Percentiles rank a stretch among this genome's conserved stretches.
Evolutionary conservation across 2,113 vertebrate species (phyloP).

Genomic region (Syngnathus typhle): DNA sequence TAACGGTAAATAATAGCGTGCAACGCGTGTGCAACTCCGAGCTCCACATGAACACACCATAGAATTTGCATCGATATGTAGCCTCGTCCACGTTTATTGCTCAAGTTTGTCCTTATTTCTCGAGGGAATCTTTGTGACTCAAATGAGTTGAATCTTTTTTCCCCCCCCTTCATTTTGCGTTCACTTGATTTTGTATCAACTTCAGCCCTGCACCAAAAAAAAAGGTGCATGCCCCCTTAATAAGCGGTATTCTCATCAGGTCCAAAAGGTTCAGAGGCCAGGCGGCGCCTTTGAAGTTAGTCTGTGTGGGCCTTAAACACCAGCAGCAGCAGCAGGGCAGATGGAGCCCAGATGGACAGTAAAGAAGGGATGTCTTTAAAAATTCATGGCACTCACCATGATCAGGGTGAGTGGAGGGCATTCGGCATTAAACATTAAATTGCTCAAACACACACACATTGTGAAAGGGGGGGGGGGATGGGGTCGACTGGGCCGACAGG

Average conservation of each 20-base stretch:
- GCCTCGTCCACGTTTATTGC: background rate
- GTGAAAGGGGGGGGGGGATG: constrained; percentile 42
- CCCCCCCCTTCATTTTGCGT: background rate
- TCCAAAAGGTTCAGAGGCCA: constrained; percentile 48
- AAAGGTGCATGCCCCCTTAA: constrained; percentile 21
- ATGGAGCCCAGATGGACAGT: constrained; percentile 76
- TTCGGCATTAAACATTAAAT: constrained; percentile 76
- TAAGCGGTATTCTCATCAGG: constrained; percentile 47
- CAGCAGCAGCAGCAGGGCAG: constrained; percentile 59
- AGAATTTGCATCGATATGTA: background rate
- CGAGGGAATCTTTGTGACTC: too few species aligned
- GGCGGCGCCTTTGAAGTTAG: constrained; percentile 60
- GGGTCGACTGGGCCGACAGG: constrained; percentile 56
- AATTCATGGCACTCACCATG: constrained; percentile 71
- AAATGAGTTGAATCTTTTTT: background rate
- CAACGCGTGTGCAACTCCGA: background rate
- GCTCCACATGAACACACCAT: background rate
- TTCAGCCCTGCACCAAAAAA: background rate
- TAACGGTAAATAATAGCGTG: background rate
- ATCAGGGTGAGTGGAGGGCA: constrained; percentile 62
- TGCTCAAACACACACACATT: constrained; percentile 48
- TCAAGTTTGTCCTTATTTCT: background rate
- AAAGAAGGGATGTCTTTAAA: constrained; percentile 75
- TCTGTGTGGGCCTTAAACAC: constrained; percentile 58
- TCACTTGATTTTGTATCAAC: background rate